Conservation (phyloP, 2,797 vertebrate genomes). For the Ispidina picta region DNA sequence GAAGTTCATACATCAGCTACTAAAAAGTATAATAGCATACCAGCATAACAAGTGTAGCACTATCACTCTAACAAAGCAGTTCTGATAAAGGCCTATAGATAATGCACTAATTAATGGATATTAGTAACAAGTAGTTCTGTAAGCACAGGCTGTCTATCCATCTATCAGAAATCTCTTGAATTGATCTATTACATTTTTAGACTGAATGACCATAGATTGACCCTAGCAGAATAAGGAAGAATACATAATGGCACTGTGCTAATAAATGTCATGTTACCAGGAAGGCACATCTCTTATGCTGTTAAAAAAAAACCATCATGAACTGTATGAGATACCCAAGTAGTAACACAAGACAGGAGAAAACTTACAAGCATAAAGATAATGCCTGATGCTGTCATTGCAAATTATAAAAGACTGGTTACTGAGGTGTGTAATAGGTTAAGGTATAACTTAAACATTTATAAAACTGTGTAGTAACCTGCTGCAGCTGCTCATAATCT, state of each 20-base stretch:
- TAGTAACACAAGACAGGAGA: no score
- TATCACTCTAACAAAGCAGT: neutral
- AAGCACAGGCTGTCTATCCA: neutral
- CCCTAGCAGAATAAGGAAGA: neutral
- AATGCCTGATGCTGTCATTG: no score
- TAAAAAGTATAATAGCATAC: neutral
- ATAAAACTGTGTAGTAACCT: neutral
- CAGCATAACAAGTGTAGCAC: neutral
- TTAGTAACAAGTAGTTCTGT: neutral
- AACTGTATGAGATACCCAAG: no score
- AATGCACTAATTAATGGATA: neutral
- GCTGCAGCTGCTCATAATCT: neutral
- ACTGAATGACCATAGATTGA: neutral
- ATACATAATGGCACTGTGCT: no score
- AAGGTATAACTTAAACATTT: no score
- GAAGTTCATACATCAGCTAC: neutral
- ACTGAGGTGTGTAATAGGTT: no score
- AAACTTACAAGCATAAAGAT: no score
- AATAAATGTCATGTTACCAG: no score
- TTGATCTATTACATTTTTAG: neutral
- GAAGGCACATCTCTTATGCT: no score
- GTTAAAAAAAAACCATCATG: no score
- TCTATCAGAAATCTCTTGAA: neutral
- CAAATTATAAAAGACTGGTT: no score
- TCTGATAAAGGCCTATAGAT: neutral